Conservation (phyloP, 2,797 vertebrate species). For the Ciconia nigra region DNA sequence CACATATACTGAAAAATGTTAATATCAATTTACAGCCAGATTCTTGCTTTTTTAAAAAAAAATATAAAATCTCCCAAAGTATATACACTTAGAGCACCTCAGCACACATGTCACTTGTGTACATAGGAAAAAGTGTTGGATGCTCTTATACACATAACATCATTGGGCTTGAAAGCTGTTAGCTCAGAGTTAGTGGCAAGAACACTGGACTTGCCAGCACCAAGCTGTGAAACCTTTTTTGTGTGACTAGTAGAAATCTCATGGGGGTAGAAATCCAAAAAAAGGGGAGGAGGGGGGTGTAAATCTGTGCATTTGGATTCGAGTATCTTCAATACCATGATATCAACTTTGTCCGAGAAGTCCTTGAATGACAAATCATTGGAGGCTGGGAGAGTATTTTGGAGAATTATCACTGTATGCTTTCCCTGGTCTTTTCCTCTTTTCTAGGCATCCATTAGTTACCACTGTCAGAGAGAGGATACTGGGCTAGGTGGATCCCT, state of each 20-base stretch:
- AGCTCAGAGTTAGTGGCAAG: constrained; percentile 53
- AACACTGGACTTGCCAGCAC: constrained; percentile 51
- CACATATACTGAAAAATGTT: constrained; percentile 69
- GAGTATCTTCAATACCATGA: background rate
- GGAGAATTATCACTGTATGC: constrained; percentile 40
- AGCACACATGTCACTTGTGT: constrained; percentile 51
- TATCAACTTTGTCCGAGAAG: constrained; percentile 37
- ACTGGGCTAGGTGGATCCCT: constrained; percentile 57
- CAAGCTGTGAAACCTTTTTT: constrained; percentile 53
- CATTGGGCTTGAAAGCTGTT: constrained; percentile 57
- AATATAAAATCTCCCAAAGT: background rate
- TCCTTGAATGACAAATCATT: constrained; percentile 49
- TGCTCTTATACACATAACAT: constrained; percentile 48
- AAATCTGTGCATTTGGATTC: constrained; percentile 54
- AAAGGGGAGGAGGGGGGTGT: background rate
- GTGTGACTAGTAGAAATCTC: constrained; percentile 41
- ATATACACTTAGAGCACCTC: constrained; percentile 56
- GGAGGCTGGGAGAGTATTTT: constrained; percentile 46
- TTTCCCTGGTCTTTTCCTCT: constrained; percentile 47
- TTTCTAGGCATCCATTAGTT: constrained; percentile 39
- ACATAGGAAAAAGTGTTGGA: constrained; percentile 57
- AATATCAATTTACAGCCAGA: constrained; percentile 59
- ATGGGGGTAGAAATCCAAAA: constrained; percentile 24
- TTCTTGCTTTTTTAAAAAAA: background rate
- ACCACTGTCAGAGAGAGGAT: constrained; percentile 55